phyloP scores from a whole-genome alignment of 2,888 invertebrate species.

The Pristionchus maxplancki region DNA sequence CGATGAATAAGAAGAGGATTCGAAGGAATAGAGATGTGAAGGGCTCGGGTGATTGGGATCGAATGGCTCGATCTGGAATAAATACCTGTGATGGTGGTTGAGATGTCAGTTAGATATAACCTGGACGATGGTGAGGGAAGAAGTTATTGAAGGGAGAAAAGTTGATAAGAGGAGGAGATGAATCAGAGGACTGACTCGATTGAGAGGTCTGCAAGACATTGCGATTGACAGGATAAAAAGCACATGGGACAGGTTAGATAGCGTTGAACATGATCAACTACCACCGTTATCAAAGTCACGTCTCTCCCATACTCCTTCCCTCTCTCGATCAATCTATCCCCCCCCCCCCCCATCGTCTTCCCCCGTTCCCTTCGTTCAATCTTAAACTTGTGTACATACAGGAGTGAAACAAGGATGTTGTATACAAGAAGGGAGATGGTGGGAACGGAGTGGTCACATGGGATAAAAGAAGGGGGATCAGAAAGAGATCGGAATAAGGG shows the following conservation, averaged over 20 bases:
- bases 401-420: constrained; percentile 35
- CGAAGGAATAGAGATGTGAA: constrained; percentile 21
- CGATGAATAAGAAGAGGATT: constrained; percentile 29
- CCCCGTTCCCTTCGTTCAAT: constrained; percentile 3
- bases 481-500: background rate
- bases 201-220: background rate
- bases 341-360: constrained; percentile 30
- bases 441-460: constrained; percentile 33
- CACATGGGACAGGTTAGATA: background rate
- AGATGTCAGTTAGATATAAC: background rate
- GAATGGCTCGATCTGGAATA: constrained; percentile 7
- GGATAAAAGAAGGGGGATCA: background rate
- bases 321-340: constrained; percentile 3
- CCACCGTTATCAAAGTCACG: background rate
- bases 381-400: constrained; percentile 50
- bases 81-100: background rate
- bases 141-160: constrained; percentile 10
- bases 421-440: constrained; percentile 8
- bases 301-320: background rate
- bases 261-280: background rate
- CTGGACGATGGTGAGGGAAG: constrained; percentile 44
- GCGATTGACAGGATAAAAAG: background rate
- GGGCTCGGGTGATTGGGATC: background rate
- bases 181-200: background rate
- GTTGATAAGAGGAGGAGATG: background rate